Percentiles rank a stretch among this genome's conserved stretches.
Conservation (phyloP, 2,888 invertebrate genomes). For the Sphaerolaimus hirsutus region DNA sequence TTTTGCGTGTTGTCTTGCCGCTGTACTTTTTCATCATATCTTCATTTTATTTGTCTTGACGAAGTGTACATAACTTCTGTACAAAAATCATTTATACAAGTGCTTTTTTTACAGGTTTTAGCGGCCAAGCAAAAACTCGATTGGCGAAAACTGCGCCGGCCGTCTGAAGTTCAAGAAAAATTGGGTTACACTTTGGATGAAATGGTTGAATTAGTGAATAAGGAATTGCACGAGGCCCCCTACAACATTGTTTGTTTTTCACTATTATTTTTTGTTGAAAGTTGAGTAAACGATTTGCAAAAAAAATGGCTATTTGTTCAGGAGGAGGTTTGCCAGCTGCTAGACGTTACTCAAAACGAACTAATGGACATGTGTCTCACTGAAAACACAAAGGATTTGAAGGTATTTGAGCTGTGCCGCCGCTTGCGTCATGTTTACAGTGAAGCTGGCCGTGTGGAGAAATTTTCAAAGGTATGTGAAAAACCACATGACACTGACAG, state of each 20-base stretch:
- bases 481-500: conserved; percentile 4
- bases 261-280: too few relatives aligned
- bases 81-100: not conserved
- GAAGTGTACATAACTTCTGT: not conserved
- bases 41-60: not conserved
- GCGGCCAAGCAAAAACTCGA: not conserved
- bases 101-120: not conserved
- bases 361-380: conserved; percentile 44
- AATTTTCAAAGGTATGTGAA: conserved; percentile 45
- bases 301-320: too few relatives aligned
- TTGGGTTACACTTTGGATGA: conserved; percentile 41
- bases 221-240: conserved; percentile 39
- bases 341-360: conserved; percentile 33
- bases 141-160: conserved; percentile 28
- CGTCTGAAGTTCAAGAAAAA: conserved; percentile 49
- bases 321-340: conserved; percentile 36
- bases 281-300: too few relatives aligned
- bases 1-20: too few relatives aligned
- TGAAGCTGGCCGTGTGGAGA: conserved; percentile 59
- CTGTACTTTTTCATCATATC: too few relatives aligned
- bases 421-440: conserved; percentile 58
- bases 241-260: too few relatives aligned
- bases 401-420: conserved; percentile 44
- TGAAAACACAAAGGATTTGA: conserved; percentile 34
- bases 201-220: conserved; percentile 44